Base-by-base conservation (phyloP, 2,888 invertebrate species). In the Chamaedrilus cognettii region DNA sequence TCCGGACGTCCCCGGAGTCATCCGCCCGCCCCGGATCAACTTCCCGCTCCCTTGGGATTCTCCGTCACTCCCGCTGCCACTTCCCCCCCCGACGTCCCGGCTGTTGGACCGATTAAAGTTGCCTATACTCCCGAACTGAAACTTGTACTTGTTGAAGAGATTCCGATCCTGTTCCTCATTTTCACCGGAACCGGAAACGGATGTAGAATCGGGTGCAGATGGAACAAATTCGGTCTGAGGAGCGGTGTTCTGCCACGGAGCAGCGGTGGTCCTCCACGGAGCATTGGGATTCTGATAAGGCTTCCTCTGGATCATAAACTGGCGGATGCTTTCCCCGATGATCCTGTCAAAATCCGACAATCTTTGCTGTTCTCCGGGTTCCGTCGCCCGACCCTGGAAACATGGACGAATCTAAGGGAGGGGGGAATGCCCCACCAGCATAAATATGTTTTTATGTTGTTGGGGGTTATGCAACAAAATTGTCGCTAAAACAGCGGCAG, bases 101-200 rank as follows among this genome's bases (percentile, higher is more conserved):
- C 60, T 60, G 65, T 65, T 56, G 5, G 49, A 42, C 28, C 60
- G 60, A 23, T 31, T 31, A 30, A 60, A 60, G 56, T 35, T 49
- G 15, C 58, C 59, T 28, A 58, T 65, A 50, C 65, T 60, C 49
- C 33, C 51, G 49, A 65, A 65, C 49, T 64, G 33, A 51, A 64
- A 64, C 34, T 51, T 49, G 35, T 50, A 64, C 35, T 34, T 55
- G 56, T 64, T 64, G 57, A 64, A 64, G 56, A 64, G 26, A 57
- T 64, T 57, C 5, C 64, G 55, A 30, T 64, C 64, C 7, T 5
- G 11, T 15, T 60, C 60, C 0, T 33, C 33, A 2, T 30, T 35
- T 30, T 28, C 28, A 26, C 60, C 60, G 23, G 60, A 42, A 42
- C 19, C 42, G n/a, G n/a, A n/a, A n/a, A n/a, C n/a, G n/a, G n/a